phyloP scores from a whole-genome alignment of 2,797 vertebrate genomes.

The Micrastur ruficollis region DNA sequence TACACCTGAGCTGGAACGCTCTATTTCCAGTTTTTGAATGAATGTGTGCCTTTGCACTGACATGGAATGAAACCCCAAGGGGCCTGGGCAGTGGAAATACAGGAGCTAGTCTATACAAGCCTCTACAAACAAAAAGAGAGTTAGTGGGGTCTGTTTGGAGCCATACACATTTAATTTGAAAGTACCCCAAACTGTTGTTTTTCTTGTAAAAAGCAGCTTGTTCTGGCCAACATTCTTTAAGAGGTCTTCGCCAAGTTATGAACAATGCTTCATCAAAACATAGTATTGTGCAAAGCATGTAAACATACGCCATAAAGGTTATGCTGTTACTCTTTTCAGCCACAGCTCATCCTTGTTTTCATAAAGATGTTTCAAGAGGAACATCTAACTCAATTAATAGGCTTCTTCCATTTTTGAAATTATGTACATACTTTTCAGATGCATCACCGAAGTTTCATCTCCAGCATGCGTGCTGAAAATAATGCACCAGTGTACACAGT shows the following conservation, averaged over 20 bases:
- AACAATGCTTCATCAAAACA: conserved; percentile 33
- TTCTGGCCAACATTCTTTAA: background rate
- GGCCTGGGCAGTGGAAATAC: background rate
- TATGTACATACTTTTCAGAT: background rate
- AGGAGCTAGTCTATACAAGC: background rate
- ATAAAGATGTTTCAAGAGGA: background rate
- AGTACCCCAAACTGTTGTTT: background rate
- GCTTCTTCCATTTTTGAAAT: background rate
- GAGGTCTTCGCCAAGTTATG: conserved; percentile 9
- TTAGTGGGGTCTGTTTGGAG: background rate
- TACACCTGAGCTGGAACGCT: background rate
- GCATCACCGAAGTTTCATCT: background rate
- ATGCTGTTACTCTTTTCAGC: background rate
- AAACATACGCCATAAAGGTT: conserved; percentile 18
- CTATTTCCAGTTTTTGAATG: background rate
- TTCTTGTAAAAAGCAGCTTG: background rate
- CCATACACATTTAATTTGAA: background rate
- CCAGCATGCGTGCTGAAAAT: background rate
- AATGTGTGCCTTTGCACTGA: background rate
- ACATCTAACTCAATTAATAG: conserved; percentile 18
- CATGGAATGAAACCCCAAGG: background rate
- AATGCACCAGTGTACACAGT: background rate
- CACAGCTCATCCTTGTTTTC: background rate
- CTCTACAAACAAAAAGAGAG: background rate
- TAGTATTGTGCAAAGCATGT: background rate